Conservation (phyloP, 2,888 invertebrate genomes). For the Exephanes ischioxanthus region DNA sequence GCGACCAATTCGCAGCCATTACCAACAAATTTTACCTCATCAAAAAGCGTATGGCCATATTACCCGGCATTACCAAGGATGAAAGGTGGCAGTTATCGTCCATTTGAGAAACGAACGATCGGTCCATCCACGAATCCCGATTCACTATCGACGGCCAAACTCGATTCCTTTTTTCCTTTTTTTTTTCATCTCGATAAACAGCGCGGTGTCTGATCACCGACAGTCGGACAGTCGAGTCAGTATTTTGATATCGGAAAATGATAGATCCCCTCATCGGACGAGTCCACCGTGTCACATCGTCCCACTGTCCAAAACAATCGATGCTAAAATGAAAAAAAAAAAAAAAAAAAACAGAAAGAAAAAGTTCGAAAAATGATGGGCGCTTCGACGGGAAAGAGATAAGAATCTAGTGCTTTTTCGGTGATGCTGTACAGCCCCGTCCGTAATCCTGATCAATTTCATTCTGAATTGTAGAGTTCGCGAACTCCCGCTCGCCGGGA, state of each 20-base stretch:
- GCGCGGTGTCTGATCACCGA: constrained; percentile 37
- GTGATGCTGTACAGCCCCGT: background rate
- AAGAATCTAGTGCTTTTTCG: constrained; percentile 25
- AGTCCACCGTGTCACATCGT: constrained; percentile 19
- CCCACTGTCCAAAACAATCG: constrained; percentile 34
- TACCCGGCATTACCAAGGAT: no score
- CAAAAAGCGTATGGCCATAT: no score
- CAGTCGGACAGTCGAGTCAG: constrained; percentile 49
- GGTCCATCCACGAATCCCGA: background rate
- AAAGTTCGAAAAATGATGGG: constrained; percentile 24
- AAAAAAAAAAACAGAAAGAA: background rate
- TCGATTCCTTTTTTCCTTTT: background rate
- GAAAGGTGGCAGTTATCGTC: background rate
- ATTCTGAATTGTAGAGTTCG: background rate
- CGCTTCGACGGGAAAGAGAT: constrained; percentile 12
- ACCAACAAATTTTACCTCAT: no score
- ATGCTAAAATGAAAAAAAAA: background rate
- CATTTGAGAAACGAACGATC: background rate
- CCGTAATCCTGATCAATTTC: constrained; percentile 29
- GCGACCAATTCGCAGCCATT: no score
- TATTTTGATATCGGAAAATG: constrained; percentile 60
- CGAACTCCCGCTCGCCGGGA: constrained; percentile 17
- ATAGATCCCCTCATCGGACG: constrained; percentile 25
- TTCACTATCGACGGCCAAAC: background rate
- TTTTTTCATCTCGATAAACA: constrained; percentile 42